Percentiles rank a stretch among this genome's conserved stretches.
These are phyloP conservation scores for Hemicordylus capensis DNA, from an alignment of 2,113 vertebrate genomes.

Conservation along the genomic window DNA sequence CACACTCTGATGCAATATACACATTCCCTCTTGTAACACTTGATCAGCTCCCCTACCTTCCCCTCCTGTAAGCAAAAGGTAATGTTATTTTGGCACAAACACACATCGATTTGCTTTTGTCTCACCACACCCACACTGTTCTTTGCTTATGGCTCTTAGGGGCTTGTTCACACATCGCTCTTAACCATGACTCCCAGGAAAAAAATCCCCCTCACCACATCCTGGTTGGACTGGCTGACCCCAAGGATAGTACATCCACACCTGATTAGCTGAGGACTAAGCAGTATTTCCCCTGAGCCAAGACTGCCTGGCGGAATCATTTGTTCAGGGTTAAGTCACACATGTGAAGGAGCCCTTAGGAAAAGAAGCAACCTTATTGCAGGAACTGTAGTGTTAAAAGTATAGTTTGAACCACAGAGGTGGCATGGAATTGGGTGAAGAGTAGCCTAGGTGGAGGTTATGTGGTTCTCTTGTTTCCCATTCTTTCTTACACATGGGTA, in stretches of 20 bases:
- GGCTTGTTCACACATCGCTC: not conserved
- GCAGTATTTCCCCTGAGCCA: not conserved
- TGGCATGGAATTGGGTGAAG: constrained; percentile 16
- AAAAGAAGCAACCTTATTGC: constrained; percentile 5
- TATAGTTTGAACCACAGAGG: constrained; percentile 30
- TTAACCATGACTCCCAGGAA: not conserved
- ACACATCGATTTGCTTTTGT: not conserved
- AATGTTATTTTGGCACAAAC: constrained; percentile 43
- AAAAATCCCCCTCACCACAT: not conserved
- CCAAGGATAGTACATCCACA: not conserved
- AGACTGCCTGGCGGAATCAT: not conserved
- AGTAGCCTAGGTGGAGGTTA: not conserved
- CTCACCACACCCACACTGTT: constrained; percentile 18
- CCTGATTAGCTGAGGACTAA: not conserved
- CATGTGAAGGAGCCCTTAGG: not conserved
- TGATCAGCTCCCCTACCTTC: constrained; percentile 50
- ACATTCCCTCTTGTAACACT: constrained; percentile 37
- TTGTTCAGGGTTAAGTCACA: not conserved
- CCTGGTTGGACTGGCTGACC: not conserved
- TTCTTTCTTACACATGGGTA: constrained; percentile 38
- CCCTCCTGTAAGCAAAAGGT: constrained; percentile 64
- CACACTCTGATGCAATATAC: constrained; percentile 47
- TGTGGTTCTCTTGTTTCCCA: constrained; percentile 29
- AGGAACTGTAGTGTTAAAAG: constrained; percentile 40
- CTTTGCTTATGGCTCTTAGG: constrained; percentile 48